Evolutionary conservation across 2,888 invertebrate species (phyloP).

Genomic region (Acanthosepion lycidas): DNA sequence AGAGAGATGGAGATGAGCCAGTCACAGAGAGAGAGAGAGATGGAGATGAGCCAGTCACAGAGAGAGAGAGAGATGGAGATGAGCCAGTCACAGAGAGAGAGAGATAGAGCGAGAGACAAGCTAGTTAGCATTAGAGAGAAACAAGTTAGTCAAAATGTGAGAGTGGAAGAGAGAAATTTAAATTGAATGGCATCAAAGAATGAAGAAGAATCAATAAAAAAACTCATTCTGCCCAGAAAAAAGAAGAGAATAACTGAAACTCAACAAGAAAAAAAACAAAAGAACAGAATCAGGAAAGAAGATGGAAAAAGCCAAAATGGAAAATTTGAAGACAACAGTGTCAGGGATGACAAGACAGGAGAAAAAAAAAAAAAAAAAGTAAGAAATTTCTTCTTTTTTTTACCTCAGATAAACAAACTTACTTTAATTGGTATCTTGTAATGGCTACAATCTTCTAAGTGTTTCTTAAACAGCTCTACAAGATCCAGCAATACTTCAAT

Average conservation of each 20-base stretch:
- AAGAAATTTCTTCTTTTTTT: too few species aligned
- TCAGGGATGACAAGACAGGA: too few species aligned
- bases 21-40: neutral
- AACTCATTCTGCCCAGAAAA: too few species aligned
- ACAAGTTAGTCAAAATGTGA: neutral
- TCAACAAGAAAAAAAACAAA: too few species aligned
- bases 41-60: neutral
- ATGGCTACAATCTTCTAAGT: constrained; percentile 53
- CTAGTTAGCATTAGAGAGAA: neutral
- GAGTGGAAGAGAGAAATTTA: neutral
- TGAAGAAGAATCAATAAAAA: too few species aligned
- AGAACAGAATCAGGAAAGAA: too few species aligned
- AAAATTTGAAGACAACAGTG: too few species aligned
- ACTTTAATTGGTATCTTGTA: constrained; percentile 34
- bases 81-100: too few species aligned
- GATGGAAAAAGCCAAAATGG: too few species aligned
- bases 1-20: neutral
- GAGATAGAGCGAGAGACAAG: neutral
- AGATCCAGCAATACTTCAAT: constrained; percentile 58
- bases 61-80: neutral
- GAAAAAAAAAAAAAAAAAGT: too few species aligned
- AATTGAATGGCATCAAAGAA: neutral
- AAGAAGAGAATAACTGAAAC: too few species aligned
- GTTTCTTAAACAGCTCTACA: constrained; percentile 56
- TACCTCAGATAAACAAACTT: neutral